Base-by-base conservation (phyloP, 1,140 invertebrate species). In the Megathymus violae region DNA sequence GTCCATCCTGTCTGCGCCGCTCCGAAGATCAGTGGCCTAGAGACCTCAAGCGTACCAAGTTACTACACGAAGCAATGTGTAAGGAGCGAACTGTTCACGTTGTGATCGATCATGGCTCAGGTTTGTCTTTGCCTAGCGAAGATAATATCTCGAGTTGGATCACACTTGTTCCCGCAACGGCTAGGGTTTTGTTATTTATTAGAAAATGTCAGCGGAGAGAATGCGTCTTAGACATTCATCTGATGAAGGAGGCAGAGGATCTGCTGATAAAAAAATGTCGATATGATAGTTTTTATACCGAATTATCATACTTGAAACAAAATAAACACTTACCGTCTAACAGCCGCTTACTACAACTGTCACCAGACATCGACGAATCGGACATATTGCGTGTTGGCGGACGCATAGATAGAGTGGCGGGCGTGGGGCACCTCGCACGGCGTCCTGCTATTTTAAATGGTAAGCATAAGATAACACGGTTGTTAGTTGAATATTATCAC, bases 321-420 rank as follows among this genome's bases (percentile, higher is more conserved):
- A 41, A 44, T 31, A 65, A 59, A 22, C 43, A 36, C 2, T 10
- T 69, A 10, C 16, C 31, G 9, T 16, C 27, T 15, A 61, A 16
- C 17, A 65, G 63, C 22, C 59, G 60, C 22, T 47, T 70, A 31
- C 13, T 59, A 9, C 25, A 59, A 13, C 9, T 70, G 3, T 46
- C 62, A 1, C 67, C 67, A 10, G 64, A 62, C 11, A 1, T 64
- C 6, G 62, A 69, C 14, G 58, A 62, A 1, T 19, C 6, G 11
- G 50, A 40, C 14, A 22, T 69, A 1, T 19, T 73, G 6, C 64
- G 71, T 0, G 67, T 73, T 3, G 43, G 56, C 7, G 67, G 71
- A 10, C 64, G 71, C 10, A 62, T 69, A 1, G 66, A 67, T 7
- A 59, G 17, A 6, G 50, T 36, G 1, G 60, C 27, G 9, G 27